These are phyloP conservation scores for Taenaris catops DNA, from an alignment of 2,888 invertebrate genomes.

Conservation along the genomic window DNA sequence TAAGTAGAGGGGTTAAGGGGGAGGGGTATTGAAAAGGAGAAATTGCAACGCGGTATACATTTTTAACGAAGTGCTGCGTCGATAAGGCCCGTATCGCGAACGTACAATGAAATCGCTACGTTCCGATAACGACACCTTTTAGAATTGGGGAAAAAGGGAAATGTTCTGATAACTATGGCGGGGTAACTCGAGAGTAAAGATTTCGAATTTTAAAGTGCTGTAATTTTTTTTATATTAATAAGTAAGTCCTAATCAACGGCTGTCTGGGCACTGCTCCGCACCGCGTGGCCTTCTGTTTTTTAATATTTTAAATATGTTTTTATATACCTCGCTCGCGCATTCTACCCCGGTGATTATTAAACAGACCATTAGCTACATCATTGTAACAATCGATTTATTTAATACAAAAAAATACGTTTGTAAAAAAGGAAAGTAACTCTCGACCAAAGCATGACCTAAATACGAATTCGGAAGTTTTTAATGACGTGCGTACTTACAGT, in stretches of 20 bases:
- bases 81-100: constrained; percentile 23
- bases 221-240: background rate
- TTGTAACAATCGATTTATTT: no score
- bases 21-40: constrained; percentile 17
- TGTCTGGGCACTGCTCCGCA: no score
- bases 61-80: constrained; percentile 21
- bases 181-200: constrained; percentile 1
- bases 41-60: constrained; percentile 20
- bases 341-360: no score
- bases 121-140: constrained; percentile 8
- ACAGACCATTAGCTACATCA: no score
- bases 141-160: constrained; percentile 10
- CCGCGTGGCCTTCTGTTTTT: no score
- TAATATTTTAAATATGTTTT: no score
- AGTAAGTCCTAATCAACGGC: no score
- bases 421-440: background rate
- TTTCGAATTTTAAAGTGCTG: background rate
- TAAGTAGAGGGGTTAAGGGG: no score
- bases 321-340: no score
- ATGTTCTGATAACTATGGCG: constrained; percentile 7
- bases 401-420: no score
- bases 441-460: background rate
- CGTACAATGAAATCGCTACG: constrained; percentile 20
- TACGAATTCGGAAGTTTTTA: constrained; percentile 19
- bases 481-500: constrained; percentile 22